Evolutionary conservation across 92 coral and sea anemone species (phyloP).

Genomic region (Phymanthus crucifer): DNA sequence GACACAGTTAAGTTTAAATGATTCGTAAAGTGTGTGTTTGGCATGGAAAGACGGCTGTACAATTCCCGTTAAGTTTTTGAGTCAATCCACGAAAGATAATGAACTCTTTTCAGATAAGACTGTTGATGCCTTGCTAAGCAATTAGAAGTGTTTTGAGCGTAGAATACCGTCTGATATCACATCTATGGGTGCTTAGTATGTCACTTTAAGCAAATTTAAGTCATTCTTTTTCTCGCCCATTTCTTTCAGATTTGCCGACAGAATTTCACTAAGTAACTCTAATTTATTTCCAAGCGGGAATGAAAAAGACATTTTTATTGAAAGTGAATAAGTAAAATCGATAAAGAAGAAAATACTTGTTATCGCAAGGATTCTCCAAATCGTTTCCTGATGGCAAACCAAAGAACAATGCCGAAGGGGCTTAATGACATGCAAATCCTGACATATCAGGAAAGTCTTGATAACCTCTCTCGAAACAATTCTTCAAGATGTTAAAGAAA

Average conservation of each 20-base stretch:
- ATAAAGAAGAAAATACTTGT: neutral
- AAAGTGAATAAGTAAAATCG: neutral
- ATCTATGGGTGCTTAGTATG: neutral
- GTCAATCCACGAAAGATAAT: neutral
- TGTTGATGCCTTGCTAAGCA: neutral
- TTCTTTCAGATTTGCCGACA: neutral
- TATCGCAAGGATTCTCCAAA: constrained; percentile 1
- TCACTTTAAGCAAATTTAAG: neutral
- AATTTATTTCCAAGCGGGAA: neutral
- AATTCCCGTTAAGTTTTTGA: neutral
- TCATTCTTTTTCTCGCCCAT: neutral
- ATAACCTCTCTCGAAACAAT: constrained; percentile 14
- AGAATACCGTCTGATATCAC: neutral
- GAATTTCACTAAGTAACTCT: neutral
- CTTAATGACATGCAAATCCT: constrained; percentile 15
- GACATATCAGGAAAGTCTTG: constrained; percentile 4
- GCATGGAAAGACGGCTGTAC: neutral
- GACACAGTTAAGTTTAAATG: neutral
- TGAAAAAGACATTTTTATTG: constrained; percentile 4
- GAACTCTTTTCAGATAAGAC: neutral
- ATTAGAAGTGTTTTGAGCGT: neutral
- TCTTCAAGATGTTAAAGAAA: constrained; percentile 1
- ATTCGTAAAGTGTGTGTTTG: neutral
- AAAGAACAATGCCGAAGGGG: constrained; percentile 3
- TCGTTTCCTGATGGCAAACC: constrained; percentile 9